Evolutionary conservation across 2,797 vertebrate species (phyloP), one percentile per base, ranked within the genome.

Genomic region (Huso huso): DNA sequence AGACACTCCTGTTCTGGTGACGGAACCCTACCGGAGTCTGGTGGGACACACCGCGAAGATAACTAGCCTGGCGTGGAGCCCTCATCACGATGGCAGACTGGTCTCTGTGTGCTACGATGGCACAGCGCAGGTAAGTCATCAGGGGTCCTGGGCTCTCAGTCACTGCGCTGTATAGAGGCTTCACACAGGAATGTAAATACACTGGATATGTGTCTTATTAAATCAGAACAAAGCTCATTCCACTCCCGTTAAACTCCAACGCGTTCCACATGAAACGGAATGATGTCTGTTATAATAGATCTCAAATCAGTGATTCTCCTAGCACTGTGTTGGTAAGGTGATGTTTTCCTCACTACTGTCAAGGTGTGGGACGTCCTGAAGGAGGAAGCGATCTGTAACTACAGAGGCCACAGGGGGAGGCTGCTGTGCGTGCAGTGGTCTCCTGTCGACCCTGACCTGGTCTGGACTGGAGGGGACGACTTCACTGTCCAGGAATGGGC

Each of bases 401-500:
- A 97, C 80, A 88, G 95, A 9, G 94, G 94, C 51, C 97, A 99
- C 62, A 73, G 79, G 0, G 93, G 94, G 5, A 89, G 92, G n/a
- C 85, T 99, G 62, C 88, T 99, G 10, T 90, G 90, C 3, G 91
- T 95, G 11, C 92, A 91, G 7, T 99, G 97, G 97, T 99, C 95
- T 0, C 92, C 94, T 0, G 79, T 95, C 50, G 93, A 99, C 49
- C 80, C 93, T 0, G 94, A 99, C 13, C 73, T 84, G 75, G 72
- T 99, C 77, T 99, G 94, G 83, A 96, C 94, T 0, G 97, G 95
- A 69, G 97, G 90, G 13, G 95, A 96, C 78, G 97, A 99, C 81
- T 99, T 97, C 81, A 94, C 92, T 10, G 88, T 95, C 62, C 93
- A 97, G 68, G 93, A 91, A 71, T 99, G 97, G 97, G 81, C 78